Evolutionary conservation across 1,140 invertebrate genomes (phyloP), one percentile per base, ranked within the genome.

Genomic region (Bombus cullumanus): DNA sequence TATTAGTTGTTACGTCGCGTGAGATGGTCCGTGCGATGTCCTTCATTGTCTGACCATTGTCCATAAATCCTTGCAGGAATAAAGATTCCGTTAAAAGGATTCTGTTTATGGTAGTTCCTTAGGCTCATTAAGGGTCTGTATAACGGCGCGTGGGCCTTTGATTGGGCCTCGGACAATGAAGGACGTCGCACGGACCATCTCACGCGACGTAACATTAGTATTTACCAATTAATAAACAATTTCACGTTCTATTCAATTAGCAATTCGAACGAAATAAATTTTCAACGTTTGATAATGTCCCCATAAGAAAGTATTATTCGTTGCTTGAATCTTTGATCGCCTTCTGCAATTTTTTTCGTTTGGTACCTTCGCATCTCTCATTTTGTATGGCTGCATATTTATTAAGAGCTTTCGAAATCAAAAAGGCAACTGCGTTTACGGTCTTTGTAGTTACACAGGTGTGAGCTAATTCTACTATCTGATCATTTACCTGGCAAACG

Each of bases 351-450:
- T 34, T 28, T 34, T 31, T 25, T 15, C 22, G 10, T 34, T 57
- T 59, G 3, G 0, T 8, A 2, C 28, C 47, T 34, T 81, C 34
- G 18, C 71, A 28, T 59, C 81, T 37, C 18, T 81, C 47, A 4
- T 69, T 37, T 12, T 86, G 96, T 72, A 97, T 93, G 66, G 95
- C 94, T 59, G 96, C 94, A 92, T 97, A 97, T 91, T 97, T 97
- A 37, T 96, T 95, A 79, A 97, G 95, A 31, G 97, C 97, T 34
- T 95, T 96, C 80, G 96, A 95, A 3, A 97, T 96, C 31, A 97
- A 96, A 31, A 96, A 94, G 0, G 96, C 96, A 0, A 96, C 96
- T 10, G 96, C 93, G n/a, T 96, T 95, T 15, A 97, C 95, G 39
- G 95, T 95, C 37, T 96, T 94, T 5, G 93, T 92, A 0, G 94